Conservation (phyloP, 2,113 vertebrate genomes). For the Noctilio leporinus region DNA sequence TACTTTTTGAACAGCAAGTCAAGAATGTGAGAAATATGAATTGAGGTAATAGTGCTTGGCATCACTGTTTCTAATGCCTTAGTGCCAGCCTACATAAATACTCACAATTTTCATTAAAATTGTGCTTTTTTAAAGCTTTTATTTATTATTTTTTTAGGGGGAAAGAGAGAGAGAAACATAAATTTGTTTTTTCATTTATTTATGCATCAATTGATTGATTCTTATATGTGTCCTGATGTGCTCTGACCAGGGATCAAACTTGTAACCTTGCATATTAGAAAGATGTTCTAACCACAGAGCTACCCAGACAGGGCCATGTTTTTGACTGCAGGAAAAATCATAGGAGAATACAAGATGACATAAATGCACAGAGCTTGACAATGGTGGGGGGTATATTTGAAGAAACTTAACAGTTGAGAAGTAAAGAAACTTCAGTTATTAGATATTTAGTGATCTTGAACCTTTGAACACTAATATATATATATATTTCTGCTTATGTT, state of each 20-base stretch:
- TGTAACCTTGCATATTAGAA: neutral
- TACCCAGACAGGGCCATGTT: neutral
- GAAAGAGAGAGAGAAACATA: neutral
- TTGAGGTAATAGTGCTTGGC: neutral
- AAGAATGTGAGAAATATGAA: neutral
- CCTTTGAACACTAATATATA: neutral
- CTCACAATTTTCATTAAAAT: neutral
- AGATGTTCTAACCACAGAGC: neutral
- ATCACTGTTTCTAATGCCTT: neutral
- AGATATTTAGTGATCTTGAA: neutral
- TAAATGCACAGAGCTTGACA: neutral
- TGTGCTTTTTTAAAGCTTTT: neutral
- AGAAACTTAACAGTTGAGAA: neutral
- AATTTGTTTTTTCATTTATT: neutral
- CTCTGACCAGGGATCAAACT: neutral
- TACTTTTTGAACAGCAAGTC: neutral
- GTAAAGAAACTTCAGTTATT: neutral
- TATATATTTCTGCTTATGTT: neutral
- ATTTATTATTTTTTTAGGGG: neutral
- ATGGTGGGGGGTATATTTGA: neutral
- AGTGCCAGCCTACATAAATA: neutral
- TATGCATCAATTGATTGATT: neutral
- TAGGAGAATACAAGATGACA: neutral
- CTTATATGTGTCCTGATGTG: neutral
- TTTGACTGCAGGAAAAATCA: neutral